phyloP scores from a whole-genome alignment of 2,888 invertebrate species.

The Phyllotreta cruciferae region DNA sequence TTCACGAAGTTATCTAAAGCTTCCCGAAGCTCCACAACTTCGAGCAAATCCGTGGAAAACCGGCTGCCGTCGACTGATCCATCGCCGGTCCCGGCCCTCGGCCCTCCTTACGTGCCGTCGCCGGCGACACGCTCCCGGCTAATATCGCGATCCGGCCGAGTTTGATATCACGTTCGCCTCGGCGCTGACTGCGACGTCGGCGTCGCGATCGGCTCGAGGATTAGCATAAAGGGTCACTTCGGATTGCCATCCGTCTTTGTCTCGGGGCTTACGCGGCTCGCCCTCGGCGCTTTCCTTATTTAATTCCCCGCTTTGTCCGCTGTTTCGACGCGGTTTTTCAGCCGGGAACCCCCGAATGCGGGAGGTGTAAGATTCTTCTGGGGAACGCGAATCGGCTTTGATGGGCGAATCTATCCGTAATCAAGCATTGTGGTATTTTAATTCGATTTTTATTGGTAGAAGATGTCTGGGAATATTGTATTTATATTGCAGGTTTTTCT shows the following conservation, averaged over 20 bases:
- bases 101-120: conserved; percentile 19
- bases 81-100: conserved; percentile 3
- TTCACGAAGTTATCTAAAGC: too few relatives aligned
- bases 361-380: too few relatives aligned
- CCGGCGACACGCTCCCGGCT: conserved; percentile 29
- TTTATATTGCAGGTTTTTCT: too few relatives aligned
- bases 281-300: background rate
- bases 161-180: conserved; percentile 23
- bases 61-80: conserved; percentile 6
- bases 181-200: conserved; percentile 5
- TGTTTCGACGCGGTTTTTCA: too few relatives aligned
- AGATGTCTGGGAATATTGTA: too few relatives aligned
- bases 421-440: too few relatives aligned
- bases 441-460: too few relatives aligned
- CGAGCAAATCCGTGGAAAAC: conserved; percentile 1
- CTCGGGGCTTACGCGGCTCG: background rate
- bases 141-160: conserved; percentile 25
- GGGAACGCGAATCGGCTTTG: too few relatives aligned
- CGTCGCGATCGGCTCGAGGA: conserved; percentile 18
- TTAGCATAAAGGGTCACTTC: conserved; percentile 30
- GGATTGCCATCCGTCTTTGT: conserved; percentile 17
- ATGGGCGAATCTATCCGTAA: too few relatives aligned
- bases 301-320: too few relatives aligned
- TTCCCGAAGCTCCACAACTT: too few relatives aligned
- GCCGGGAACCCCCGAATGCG: too few relatives aligned